Evolutionary conservation across 2,113 vertebrate species (phyloP).

Genomic region (Lepus americanus): DNA sequence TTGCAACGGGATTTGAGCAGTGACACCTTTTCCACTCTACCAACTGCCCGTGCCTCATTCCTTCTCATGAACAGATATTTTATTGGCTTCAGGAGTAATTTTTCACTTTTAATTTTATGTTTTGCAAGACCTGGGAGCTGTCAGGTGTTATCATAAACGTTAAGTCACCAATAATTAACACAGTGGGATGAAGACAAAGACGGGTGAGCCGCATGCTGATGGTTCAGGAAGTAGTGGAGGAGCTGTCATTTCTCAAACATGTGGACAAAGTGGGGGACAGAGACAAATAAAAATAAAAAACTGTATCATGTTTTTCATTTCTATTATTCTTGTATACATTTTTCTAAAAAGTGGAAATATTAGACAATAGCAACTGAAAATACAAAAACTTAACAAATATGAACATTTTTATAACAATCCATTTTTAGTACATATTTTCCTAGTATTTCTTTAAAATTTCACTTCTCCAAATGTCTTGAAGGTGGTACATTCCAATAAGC

Average conservation of each 20-base stretch:
- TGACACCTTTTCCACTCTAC: no score
- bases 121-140: background rate
- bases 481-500: background rate
- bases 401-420: background rate
- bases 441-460: background rate
- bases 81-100: background rate
- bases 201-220: background rate
- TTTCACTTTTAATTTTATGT: background rate
- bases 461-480: background rate
- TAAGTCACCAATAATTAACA: background rate
- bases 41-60: no score
- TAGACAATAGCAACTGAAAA: constrained; percentile 12
- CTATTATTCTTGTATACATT: background rate
- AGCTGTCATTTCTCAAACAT: background rate
- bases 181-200: background rate
- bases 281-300: background rate
- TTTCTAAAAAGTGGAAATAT: background rate
- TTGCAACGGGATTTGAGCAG: no score
- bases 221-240: background rate
- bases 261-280: background rate
- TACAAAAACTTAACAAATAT: background rate
- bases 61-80: background rate
- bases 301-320: background rate
- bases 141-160: background rate
- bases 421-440: background rate